Evolutionary conservation across 2,888 invertebrate genomes (phyloP).

Genomic region (Galerucella nymphaeae): DNA sequence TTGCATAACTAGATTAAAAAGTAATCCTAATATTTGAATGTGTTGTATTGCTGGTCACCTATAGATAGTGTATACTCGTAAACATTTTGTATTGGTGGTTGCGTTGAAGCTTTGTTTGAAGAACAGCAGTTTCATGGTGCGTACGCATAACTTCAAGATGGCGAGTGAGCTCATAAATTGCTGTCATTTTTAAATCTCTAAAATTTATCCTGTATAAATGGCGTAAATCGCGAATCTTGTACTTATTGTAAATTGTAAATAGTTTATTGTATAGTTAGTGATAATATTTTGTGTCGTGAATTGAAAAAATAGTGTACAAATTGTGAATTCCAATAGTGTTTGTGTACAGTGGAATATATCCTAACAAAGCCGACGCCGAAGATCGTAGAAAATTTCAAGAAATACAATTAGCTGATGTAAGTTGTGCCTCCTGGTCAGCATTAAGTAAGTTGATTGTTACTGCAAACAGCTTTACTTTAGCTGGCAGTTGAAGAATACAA

Average conservation of each 20-base stretch:
- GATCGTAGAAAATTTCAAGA: constrained; percentile 65
- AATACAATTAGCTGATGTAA: constrained; percentile 63
- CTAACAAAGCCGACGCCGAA: constrained; percentile 71
- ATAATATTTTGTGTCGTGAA: constrained; percentile 72
- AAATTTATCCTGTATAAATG: constrained; percentile 76
- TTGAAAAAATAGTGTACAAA: constrained; percentile 67
- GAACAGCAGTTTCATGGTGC: constrained; percentile 48
- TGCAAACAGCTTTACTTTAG: neutral
- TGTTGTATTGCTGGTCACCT: constrained; percentile 8
- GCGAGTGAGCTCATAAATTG: constrained; percentile 63
- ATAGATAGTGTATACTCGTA: neutral
- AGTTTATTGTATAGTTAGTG: constrained; percentile 80
- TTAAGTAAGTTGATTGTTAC: constrained; percentile 57
- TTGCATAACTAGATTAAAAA: neutral
- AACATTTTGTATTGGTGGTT: constrained; percentile 39
- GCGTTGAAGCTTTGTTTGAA: constrained; percentile 27
- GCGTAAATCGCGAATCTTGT: constrained; percentile 73
- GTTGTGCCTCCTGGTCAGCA: constrained; percentile 55
- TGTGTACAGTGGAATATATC: constrained; percentile 71
- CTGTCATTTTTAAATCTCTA: constrained; percentile 67
- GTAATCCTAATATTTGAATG: too few species aligned
- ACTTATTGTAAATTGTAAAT: constrained; percentile 79
- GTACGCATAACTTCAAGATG: constrained; percentile 62
- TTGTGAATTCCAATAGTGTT: constrained; percentile 70
- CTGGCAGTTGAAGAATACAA: constrained; percentile 18